These are phyloP conservation scores for Orientallactaga bullata DNA, from an alignment of 2,113 vertebrate species.

Conservation along the genomic window DNA sequence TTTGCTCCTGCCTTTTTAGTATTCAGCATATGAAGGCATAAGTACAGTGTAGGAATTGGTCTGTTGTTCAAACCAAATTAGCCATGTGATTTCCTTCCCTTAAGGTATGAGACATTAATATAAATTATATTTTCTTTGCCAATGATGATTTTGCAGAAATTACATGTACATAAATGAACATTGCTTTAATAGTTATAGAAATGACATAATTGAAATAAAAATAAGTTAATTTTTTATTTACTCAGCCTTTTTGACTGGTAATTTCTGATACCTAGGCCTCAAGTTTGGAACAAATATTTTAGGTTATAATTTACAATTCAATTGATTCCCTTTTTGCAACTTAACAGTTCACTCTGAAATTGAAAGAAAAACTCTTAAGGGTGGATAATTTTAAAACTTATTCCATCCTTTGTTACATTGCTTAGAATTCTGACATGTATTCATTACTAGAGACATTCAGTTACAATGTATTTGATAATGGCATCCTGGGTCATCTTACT, in stretches of 20 bases:
- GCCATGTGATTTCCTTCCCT: conserved; percentile 80
- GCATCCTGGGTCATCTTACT: not conserved
- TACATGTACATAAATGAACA: conserved; percentile 73
- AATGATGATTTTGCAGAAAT: conserved; percentile 71
- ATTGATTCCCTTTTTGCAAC: not conserved
- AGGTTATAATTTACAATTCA: conserved; percentile 42
- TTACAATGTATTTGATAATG: not conserved
- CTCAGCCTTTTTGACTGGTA: conserved; percentile 19
- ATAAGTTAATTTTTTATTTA: conserved; percentile 50
- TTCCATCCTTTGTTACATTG: not conserved
- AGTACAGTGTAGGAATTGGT: conserved; percentile 71
- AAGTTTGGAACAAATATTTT: not conserved
- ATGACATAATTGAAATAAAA: conserved; percentile 68
- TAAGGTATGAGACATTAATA: conserved; percentile 76
- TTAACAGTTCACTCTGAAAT: conserved; percentile 26
- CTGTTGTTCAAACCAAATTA: conserved; percentile 82
- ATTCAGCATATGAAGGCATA: conserved; percentile 72
- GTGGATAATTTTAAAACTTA: not conserved
- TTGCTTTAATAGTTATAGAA: conserved; percentile 65
- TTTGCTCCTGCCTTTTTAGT: conserved; percentile 71
- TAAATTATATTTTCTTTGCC: conserved; percentile 78
- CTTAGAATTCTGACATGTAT: conserved; percentile 39
- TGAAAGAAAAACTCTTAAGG: conserved; percentile 35
- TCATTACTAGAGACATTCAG: not conserved
- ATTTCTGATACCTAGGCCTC: conserved; percentile 68